Evolutionary conservation across 2,113 vertebrate genomes (phyloP).

Genomic region (Motacilla alba): DNA sequence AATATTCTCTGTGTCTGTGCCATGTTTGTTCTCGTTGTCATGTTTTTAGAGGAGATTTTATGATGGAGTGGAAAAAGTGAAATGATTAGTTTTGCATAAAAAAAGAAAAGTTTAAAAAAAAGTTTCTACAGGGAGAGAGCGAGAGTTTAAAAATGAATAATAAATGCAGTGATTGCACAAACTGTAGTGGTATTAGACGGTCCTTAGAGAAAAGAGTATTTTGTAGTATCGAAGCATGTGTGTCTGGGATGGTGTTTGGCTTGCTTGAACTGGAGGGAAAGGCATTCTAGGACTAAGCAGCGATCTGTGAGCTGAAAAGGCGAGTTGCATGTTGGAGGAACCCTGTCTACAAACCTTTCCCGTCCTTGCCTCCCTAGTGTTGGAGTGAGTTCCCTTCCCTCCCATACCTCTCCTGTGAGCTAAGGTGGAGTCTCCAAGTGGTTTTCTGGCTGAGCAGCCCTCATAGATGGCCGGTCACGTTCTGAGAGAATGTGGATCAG

Average conservation of each 20-base stretch:
- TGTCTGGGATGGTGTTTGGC: slow-evolving; percentile 58
- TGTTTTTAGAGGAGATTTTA: slow-evolving; percentile 84
- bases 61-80: slow-evolving; percentile 76
- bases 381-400: slow-evolving; percentile 46
- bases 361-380: slow-evolving; percentile 7
- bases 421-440: slow-evolving; percentile 44
- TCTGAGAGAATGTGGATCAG: background rate
- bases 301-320: slow-evolving; percentile 31
- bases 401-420: slow-evolving; percentile 43
- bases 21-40: slow-evolving; percentile 75
- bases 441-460: slow-evolving; percentile 3
- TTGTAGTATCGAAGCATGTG: slow-evolving; percentile 64
- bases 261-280: slow-evolving; percentile 57
- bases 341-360: slow-evolving; percentile 45
- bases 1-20: slow-evolving; percentile 78
- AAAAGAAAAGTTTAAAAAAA: slow-evolving; percentile 65
- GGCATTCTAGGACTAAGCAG: slow-evolving; percentile 45
- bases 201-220: slow-evolving; percentile 56
- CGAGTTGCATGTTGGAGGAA: slow-evolving; percentile 58
- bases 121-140: slow-evolving; percentile 71
- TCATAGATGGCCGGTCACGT: background rate
- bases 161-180: slow-evolving; percentile 80
- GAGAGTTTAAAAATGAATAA: slow-evolving; percentile 76
- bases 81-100: slow-evolving; percentile 82
- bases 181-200: slow-evolving; percentile 69